Percentiles rank a stretch among this genome's conserved stretches.
phyloP scores from a whole-genome alignment of 2,888 invertebrate genomes.

The Andrena camellia region DNA sequence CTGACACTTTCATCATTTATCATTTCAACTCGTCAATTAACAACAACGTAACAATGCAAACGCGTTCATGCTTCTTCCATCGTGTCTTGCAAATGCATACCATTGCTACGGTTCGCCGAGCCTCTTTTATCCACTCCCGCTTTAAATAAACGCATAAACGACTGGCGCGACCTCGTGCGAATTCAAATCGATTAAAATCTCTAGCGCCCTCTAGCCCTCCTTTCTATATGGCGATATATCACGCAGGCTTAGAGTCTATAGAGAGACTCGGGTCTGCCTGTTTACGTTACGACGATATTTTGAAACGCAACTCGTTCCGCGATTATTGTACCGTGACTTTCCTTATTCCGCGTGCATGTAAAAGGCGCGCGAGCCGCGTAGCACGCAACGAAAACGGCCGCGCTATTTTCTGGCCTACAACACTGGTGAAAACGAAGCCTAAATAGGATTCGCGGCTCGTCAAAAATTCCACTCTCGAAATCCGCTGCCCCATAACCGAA shows the following conservation, averaged over 20 bases:
- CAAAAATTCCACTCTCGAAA: constrained; percentile 28
- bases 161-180: constrained; percentile 50
- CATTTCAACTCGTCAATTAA: neutral
- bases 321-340: constrained; percentile 69
- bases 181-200: constrained; percentile 56
- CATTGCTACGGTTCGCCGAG: constrained; percentile 12
- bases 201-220: neutral
- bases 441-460: constrained; percentile 30
- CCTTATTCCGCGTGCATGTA: constrained; percentile 54
- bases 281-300: constrained; percentile 45
- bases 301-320: constrained; percentile 60
- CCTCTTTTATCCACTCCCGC: constrained; percentile 14
- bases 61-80: neutral
- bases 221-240: neutral
- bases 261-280: constrained; percentile 8
- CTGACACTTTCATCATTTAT: too few species aligned
- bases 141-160: constrained; percentile 23
- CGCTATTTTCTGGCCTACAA: constrained; percentile 51
- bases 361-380: constrained; percentile 36
- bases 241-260: neutral
- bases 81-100: constrained; percentile 10
- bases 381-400: constrained; percentile 36
- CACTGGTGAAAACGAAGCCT: constrained; percentile 58
- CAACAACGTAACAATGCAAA: neutral
- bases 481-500: constrained; percentile 24